phyloP scores from a whole-genome alignment of 2,888 invertebrate genomes.

The Tolmerus cingulatus region DNA sequence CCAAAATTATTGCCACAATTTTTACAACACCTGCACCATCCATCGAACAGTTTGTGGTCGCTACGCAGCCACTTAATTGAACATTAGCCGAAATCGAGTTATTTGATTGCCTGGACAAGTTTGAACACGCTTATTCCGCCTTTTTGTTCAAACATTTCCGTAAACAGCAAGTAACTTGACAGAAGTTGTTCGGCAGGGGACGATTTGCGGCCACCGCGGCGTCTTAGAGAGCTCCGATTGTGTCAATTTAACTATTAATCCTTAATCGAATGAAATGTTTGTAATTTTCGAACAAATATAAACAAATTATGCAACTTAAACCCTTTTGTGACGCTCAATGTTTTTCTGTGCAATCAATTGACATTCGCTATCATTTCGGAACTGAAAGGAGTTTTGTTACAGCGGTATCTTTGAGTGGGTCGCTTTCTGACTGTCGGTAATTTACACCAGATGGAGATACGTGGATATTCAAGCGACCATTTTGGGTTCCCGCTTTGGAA shows the following conservation, averaged over 20 bases:
- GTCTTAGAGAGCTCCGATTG: neutral
- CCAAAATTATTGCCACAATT: constrained; percentile 5
- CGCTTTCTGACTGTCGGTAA: neutral
- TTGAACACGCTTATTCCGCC: neutral
- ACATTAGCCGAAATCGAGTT: neutral
- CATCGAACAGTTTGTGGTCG: neutral
- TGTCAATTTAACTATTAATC: neutral
- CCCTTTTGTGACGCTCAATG: constrained; percentile 50
- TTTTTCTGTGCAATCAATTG: constrained; percentile 50
- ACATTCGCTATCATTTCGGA: constrained; percentile 61
- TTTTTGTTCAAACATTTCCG: neutral
- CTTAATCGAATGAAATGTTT: neutral
- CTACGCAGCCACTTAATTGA: neutral
- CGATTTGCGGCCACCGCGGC: neutral
- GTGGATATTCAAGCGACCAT: neutral
- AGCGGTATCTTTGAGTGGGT: neutral
- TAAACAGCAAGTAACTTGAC: constrained; percentile 20
- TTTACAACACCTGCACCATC: neutral
- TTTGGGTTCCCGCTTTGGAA: neutral
- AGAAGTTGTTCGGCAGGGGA: neutral
- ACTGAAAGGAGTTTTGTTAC: neutral
- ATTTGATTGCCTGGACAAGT: neutral
- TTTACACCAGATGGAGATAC: neutral
- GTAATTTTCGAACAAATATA: constrained; percentile 50
- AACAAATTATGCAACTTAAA: constrained; percentile 53